Evolutionary conservation across 2,797 vertebrate genomes (phyloP), one percentile per base, ranked within the genome.

Genomic region (Dicrostonyx torquatus): DNA sequence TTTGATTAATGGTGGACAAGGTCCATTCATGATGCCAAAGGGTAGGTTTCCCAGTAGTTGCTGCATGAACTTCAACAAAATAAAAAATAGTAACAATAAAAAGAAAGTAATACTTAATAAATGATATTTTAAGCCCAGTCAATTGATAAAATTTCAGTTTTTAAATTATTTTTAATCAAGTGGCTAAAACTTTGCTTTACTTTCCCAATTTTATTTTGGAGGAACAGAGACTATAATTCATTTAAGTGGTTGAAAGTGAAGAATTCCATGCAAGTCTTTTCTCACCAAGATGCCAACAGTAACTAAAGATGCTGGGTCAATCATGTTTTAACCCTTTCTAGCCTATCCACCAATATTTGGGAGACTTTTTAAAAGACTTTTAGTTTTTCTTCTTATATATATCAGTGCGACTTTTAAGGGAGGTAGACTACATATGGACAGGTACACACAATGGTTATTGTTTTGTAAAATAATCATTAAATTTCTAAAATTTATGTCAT

Each of bases 241-340:
- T 83, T 94, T 48, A 68, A 95, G 77, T 89, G 34, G 2, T 43
- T 91, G 26, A 89, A 90, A 93, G 96, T 58, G 62, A 93, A 92
- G 60, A 26, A 82, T 62, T 48, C 40, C 79, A 58, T 78, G 8
- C 31, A 87, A 87, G 43, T 91, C 50, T 94, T 92, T 40, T 29
- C 90, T 90, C 75, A 68, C 15, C 29, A 75, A 72, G 53, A 78
- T 6, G 79, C 50, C 60, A 70, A 55, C 79, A 79, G 48, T n/a
- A 93, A 45, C n/a, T 86, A 24, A 53, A 88, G 45, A 31, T 72
- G 72, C 62, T 64, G 31, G 76, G 31, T 50, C 76, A 91, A 37
- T 92, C 24, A 45, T 18, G 62, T 78, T 95, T 96, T 90, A 97
- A 96, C 77, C 86, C 75, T 95, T 94, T 95, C n/a, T 72, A 15